Percentiles rank a stretch among this genome's conserved stretches.
phyloP scores from a whole-genome alignment of 2,113 vertebrate genomes.

The Galbula dea region DNA sequence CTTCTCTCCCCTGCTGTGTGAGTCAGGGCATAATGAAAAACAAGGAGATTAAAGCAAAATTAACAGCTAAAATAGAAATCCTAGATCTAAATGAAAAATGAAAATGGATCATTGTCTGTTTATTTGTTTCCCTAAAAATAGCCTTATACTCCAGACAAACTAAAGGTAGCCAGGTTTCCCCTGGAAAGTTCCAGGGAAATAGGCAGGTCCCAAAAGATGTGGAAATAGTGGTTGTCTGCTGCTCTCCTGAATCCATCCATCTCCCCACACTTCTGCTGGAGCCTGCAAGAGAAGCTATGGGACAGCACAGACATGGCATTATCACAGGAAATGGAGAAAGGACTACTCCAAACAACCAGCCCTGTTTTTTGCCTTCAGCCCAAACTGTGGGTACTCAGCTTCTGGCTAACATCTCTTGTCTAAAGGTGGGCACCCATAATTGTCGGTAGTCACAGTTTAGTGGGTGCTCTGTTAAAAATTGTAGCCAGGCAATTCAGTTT shows the following conservation, averaged over 20 bases:
- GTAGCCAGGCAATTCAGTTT: not conserved
- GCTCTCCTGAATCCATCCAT: fast-evolving
- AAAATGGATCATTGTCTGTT: conserved; percentile 2
- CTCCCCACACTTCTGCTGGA: not conserved
- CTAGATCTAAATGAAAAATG: conserved; percentile 56
- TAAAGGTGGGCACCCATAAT: not conserved
- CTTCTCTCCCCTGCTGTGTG: conserved; percentile 46
- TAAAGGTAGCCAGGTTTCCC: not conserved
- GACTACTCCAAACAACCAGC: not conserved
- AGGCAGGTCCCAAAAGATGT: not conserved
- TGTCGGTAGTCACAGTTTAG: not conserved
- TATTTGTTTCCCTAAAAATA: conserved; percentile 41
- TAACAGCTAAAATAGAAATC: conserved; percentile 65
- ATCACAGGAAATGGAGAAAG: not conserved
- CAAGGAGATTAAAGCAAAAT: conserved; percentile 64
- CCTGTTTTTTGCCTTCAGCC: not conserved
- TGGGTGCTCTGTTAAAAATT: not conserved
- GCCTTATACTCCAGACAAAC: not conserved
- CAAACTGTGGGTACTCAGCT: not conserved
- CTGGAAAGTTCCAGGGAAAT: not conserved
- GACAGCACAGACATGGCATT: not conserved
- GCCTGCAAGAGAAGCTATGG: not conserved
- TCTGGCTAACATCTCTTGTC: not conserved
- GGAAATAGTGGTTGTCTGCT: not conserved
- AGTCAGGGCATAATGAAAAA: conserved; percentile 35